Conservation (phyloP, 2,797 vertebrate genomes). For the Danio kyathit region DNA sequence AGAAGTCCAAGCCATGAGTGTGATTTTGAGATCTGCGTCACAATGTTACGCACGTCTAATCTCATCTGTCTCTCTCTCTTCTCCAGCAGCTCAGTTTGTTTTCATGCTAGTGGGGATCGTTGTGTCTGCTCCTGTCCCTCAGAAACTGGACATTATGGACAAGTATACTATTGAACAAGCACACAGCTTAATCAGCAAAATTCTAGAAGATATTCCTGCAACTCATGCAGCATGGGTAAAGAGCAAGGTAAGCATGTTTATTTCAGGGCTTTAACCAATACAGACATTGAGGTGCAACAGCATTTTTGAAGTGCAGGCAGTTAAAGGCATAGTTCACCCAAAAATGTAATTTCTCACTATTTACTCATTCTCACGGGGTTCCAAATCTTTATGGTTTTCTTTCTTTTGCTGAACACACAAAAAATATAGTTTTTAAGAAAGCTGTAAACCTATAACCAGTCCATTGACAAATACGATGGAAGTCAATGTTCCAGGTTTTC, state of each 20-base stretch:
- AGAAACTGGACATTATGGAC: conserved; percentile 69
- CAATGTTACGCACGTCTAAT: neutral
- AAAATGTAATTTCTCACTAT: too few species aligned
- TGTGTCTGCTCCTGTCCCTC: conserved; percentile 57
- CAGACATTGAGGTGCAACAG: neutral
- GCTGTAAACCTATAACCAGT: too few species aligned
- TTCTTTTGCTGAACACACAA: too few species aligned
- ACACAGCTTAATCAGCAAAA: conserved; percentile 75
- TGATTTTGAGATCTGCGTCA: conserved; percentile 7
- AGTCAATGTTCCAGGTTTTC: too few species aligned
- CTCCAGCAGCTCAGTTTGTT: conserved; percentile 3
- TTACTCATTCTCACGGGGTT: too few species aligned
- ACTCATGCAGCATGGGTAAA: conserved; percentile 70
- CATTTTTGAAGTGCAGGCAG: neutral
- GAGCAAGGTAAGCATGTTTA: conserved; percentile 67
- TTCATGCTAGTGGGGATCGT: conserved; percentile 4
- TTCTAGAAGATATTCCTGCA: conserved; percentile 70
- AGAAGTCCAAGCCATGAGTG: neutral
- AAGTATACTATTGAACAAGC: conserved; percentile 70
- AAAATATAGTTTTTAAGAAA: too few species aligned
- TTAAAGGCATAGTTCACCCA: too few species aligned
- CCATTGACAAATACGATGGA: too few species aligned
- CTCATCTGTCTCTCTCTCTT: conserved; percentile 10
- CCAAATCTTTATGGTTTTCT: too few species aligned
- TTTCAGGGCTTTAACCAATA: neutral